A percentile compares a stretch with the other conserved stretches of the same genome.
These are phyloP conservation scores for Cryptomyrus ogoouensis DNA, from an alignment of 2,113 vertebrate species.

Conservation along the genomic window DNA sequence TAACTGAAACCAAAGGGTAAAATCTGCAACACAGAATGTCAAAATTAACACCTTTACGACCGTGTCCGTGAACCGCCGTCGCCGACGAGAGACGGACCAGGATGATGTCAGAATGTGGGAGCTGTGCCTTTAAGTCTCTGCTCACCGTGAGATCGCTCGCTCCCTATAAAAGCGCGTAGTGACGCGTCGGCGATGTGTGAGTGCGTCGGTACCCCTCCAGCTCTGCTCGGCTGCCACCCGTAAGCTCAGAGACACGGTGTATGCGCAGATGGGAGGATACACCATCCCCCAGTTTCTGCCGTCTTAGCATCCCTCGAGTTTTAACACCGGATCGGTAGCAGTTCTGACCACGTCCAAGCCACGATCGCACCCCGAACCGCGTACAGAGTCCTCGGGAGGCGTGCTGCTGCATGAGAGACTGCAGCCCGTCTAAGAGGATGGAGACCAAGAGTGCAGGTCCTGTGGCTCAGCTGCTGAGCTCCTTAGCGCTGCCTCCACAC, in stretches of 20 bases:
- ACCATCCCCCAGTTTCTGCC: neutral
- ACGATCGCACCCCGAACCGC: neutral
- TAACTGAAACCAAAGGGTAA: neutral
- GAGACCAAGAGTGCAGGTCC: constrained; percentile 50
- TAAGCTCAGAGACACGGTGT: neutral
- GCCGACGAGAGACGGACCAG: neutral
- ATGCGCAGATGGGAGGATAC: neutral
- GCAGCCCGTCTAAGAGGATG: constrained; percentile 50
- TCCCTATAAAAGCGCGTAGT: neutral
- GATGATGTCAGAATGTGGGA: neutral
- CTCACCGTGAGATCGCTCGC: neutral
- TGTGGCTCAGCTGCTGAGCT: constrained; percentile 61
- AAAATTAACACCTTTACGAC: neutral
- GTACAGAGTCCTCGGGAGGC: neutral
- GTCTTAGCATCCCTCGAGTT: neutral
- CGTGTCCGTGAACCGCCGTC: neutral
- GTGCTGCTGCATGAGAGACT: constrained; percentile 50
- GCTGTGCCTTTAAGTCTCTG: constrained; percentile 10
- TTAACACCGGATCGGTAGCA: neutral
- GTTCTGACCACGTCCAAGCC: neutral
- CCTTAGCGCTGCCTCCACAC: constrained; percentile 62
- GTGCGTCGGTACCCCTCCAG: neutral
- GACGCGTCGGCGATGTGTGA: neutral
- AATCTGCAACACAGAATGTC: neutral
- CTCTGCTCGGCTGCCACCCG: neutral